Percentiles rank a stretch among this genome's conserved stretches.
phyloP scores from a whole-genome alignment of 1,140 invertebrate species.

The Drosophila quadrilineata region DNA sequence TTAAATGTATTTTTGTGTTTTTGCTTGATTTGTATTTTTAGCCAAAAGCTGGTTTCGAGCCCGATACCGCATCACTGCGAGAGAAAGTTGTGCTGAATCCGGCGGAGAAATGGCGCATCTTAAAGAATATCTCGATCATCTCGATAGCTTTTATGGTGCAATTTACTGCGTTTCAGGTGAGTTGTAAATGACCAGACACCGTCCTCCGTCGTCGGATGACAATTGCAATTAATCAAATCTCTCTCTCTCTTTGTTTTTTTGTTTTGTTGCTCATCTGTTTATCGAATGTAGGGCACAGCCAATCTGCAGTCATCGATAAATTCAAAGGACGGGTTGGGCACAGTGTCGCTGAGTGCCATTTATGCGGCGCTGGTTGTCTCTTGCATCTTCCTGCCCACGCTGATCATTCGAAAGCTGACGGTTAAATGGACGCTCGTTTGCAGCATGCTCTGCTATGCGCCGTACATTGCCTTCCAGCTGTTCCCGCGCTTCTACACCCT shows the following conservation, averaged over 20 bases:
- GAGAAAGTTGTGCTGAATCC: slow-evolving; percentile 89
- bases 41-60: slow-evolving; percentile 80
- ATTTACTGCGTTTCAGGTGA: slow-evolving; percentile 92
- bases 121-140: slow-evolving; percentile 93
- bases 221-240: neutral
- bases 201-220: neutral
- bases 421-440: slow-evolving; percentile 97
- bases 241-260: neutral
- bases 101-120: slow-evolving; percentile 92
- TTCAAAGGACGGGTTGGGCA: slow-evolving; percentile 90
- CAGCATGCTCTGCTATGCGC: slow-evolving; percentile 95
- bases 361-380: slow-evolving; percentile 95
- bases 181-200: too few relatives aligned
- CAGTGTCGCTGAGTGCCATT: slow-evolving; percentile 91
- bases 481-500: slow-evolving; percentile 93
- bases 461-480: slow-evolving; percentile 96
- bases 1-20: neutral
- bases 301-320: slow-evolving; percentile 95
- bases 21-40: slow-evolving; percentile 54
- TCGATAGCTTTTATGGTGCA: slow-evolving; percentile 95
- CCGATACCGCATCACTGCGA: slow-evolving; percentile 80
- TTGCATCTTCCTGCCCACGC: slow-evolving; percentile 95
- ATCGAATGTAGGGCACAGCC: slow-evolving; percentile 86
- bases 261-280: slow-evolving; percentile 48
- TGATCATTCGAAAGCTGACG: slow-evolving; percentile 93